Evolutionary conservation across 2,113 vertebrate genomes (phyloP), one percentile per base, ranked within the genome.

Genomic region (Aviceda subcristata): DNA sequence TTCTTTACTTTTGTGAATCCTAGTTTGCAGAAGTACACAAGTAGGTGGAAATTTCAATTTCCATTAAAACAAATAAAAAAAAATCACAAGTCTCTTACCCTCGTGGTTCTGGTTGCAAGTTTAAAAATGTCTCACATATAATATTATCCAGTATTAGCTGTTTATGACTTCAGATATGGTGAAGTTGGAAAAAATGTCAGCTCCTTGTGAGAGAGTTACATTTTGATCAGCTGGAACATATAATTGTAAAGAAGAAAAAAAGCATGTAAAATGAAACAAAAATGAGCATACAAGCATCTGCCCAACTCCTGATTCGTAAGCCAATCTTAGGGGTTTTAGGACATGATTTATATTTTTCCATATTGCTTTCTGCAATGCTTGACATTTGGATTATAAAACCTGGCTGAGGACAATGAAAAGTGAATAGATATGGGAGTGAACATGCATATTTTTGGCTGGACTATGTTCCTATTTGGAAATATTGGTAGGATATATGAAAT

Each of bases 271-370:
- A 86, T 56, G 8, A 66, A 93, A 67, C 9, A 73, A 91, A 91
- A 81, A 51, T 57, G 4, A 74, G 11, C 24, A 71, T 10, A 34
- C 6, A 56, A 83, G 4, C 9, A 29, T 12, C 12, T 80, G 56
- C 3, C 38, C n/a, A 71, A 27, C 4, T 77, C 26, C 22, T 71
- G 19, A 57, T 48, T 72, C 0, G 0, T 67, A n/a, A 90, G 22
- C 5, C 24, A 15, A 0, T 43, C 15, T 77, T 27, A 38, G 14
- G 14, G 3, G 0, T n/a, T 69, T 81, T 57, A 74, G 43, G 13
- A 29, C 74, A 26, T 68, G 20, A 26, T 71, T 93, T 51, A 21
- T 68, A 39, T 67, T 84, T 92, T 72, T 24, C 23, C 9, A 27
- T 56, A 32, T 21, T 84, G 3, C 8, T 78, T 88, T 60, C 43